These are phyloP conservation scores for Knipowitschia caucasica DNA, from an alignment of 2,797 vertebrate species.

Conservation along the genomic window DNA sequence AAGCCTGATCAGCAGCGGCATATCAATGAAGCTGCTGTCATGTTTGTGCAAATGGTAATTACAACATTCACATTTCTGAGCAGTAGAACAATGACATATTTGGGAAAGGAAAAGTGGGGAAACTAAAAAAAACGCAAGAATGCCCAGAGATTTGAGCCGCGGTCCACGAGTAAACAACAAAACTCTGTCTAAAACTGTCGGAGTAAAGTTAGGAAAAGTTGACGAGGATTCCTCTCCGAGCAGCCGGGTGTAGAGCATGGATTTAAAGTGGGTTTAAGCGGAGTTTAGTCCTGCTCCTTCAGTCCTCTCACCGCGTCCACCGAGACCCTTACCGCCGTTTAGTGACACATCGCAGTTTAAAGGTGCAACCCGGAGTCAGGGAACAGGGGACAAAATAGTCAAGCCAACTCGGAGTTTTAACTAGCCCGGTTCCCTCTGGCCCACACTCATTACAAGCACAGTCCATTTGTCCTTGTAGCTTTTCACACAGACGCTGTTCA, in stretches of 20 bases:
- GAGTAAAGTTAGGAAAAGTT: conserved; percentile 32
- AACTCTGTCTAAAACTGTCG: conserved; percentile 33
- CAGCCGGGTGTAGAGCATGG: conserved; percentile 30
- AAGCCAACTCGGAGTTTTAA: conserved; percentile 78
- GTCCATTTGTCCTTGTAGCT: conserved; percentile 76
- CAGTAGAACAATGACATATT: conserved; percentile 87
- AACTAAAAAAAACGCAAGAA: conserved; percentile 28
- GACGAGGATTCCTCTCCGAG: not conserved
- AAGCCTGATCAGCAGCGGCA: conserved; percentile 84
- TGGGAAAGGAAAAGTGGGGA: conserved; percentile 41
- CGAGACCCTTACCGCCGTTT: conserved; percentile 74
- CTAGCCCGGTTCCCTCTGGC: conserved; percentile 77
- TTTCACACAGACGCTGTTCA: conserved; percentile 72
- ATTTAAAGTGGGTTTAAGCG: conserved; percentile 66
- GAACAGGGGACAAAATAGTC: conserved; percentile 79
- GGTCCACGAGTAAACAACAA: conserved; percentile 52
- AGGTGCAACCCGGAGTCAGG: conserved; percentile 78
- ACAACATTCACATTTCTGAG: conserved; percentile 95
- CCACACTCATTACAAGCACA: conserved; percentile 78
- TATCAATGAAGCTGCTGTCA: conserved; percentile 93
- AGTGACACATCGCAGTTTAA: conserved; percentile 77
- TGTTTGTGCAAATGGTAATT: conserved; percentile 93
- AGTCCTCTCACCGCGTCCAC: conserved; percentile 61
- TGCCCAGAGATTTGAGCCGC: conserved; percentile 56
- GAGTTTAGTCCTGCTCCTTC: conserved; percentile 72